These are phyloP conservation scores for Xenentodon cancila DNA, from an alignment of 2,797 vertebrate species.

Conservation along the genomic window DNA sequence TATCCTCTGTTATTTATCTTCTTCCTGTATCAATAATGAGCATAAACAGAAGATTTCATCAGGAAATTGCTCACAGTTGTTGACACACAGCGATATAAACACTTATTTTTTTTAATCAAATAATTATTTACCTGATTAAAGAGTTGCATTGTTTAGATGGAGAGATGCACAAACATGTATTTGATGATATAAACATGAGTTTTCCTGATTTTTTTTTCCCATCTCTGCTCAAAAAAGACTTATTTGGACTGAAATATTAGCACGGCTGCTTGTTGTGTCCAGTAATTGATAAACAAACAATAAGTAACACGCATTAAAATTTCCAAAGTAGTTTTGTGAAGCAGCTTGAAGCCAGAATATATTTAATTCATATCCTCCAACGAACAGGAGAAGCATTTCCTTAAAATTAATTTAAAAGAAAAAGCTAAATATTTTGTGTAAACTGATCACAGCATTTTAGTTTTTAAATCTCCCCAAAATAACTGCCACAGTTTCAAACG, in stretches of 20 bases:
- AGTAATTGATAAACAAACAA: neutral
- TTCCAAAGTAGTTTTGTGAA: neutral
- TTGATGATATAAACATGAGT: neutral
- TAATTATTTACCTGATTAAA: conserved; percentile 3
- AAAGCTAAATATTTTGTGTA: no score
- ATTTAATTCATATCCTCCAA: no score
- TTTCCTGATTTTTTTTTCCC: neutral
- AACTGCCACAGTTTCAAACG: neutral
- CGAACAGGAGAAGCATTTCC: no score
- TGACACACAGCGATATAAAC: conserved; percentile 3
- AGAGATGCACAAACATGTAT: neutral
- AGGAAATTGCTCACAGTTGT: conserved; percentile 54
- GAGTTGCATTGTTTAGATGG: neutral
- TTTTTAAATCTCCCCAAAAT: conserved; percentile 1
- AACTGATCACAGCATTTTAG: neutral
- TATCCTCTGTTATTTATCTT: conserved; percentile 40
- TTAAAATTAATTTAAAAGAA: no score
- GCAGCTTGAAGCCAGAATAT: no score
- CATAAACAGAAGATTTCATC: conserved; percentile 8
- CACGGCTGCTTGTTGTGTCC: neutral
- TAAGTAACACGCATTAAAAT: neutral
- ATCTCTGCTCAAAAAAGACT: neutral
- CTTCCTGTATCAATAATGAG: neutral
- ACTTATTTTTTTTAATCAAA: neutral
- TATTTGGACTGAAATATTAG: neutral